Base-by-base conservation (phyloP, 1,140 invertebrate species). In the Drosophila gunungcola region DNA sequence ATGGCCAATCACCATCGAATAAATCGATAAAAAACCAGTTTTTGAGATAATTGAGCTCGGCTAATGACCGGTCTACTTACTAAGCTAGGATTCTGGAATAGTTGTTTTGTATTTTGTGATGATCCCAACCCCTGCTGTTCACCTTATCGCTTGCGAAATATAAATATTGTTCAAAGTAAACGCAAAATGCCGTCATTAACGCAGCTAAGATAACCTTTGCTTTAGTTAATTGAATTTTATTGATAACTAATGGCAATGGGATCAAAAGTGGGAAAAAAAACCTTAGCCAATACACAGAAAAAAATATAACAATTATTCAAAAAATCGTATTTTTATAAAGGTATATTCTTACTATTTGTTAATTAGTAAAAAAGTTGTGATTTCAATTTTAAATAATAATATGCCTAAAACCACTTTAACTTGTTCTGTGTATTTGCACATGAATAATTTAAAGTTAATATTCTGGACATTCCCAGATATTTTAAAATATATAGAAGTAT, bases 141-240 rank as follows among this genome's bases (percentile, higher is more conserved):
- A 55, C 9, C 63, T 69, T 68, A 69, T 69, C 63, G n/a, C 41
- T 39, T 3, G 34, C 16, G 3, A 46, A 70, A 4, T n/a, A 13
- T 4, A 21, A 52, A 25, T 21, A 57, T 11, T 49, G 21, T 58
- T 34, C 11, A 55, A 48, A 42, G 38, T 49, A 49, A 46, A 48
- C 49, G 45, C 51, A 45, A 13, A 56, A 63, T 21, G 32, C 27
- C 42, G 12, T 43, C 53, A 60, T 63, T 52, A 72, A 56, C 46
- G 61, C 57, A 61, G 21, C 45, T 34, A 6, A 21, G 46, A 46
- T 49, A 38, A 46, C 55, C 62, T 56, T 53, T 61, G 25, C 3
- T n/a, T 41, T 29, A 48, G 27, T 67, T 81, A 81, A 85, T 86
- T 85, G 78, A 85, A 86, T 74, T 81, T 13, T 29, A 49, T 60